Conservation (phyloP, 2,888 invertebrate species). For the Oxytorus armatus region DNA sequence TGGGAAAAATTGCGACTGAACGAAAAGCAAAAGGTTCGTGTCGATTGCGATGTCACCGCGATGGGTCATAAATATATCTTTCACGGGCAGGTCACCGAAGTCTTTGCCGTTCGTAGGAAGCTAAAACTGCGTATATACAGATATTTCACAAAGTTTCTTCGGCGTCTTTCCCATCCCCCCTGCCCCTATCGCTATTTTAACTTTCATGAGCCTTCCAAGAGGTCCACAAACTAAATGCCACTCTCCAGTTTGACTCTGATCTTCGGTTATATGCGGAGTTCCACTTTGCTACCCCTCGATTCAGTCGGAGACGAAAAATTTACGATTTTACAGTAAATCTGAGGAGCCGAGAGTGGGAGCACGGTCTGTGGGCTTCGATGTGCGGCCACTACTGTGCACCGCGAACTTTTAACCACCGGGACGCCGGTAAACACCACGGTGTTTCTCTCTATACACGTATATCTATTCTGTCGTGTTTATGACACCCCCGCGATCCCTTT, state of each 20-base stretch:
- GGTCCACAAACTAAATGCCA: not conserved
- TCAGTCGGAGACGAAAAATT: slow-evolving; percentile 71
- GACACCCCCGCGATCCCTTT: slow-evolving; percentile 53
- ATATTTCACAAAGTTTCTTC: slow-evolving; percentile 5
- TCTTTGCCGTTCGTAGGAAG: slow-evolving; percentile 2
- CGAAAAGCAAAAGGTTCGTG: slow-evolving; percentile 5
- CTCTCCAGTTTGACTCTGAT: slow-evolving; percentile 12
- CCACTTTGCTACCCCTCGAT: slow-evolving; percentile 2
- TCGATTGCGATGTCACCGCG: not conserved
- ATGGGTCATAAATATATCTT: slow-evolving; percentile 59
- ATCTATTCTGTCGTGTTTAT: slow-evolving; percentile 44
- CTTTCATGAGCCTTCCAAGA: slow-evolving; percentile 2
- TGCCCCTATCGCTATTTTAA: not conserved
- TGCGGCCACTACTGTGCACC: slow-evolving; percentile 72
- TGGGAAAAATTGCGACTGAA: slow-evolving; percentile 52
- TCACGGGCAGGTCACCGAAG: slow-evolving; percentile 28
- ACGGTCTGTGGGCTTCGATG: slow-evolving; percentile 74
- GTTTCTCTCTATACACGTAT: slow-evolving; percentile 15
- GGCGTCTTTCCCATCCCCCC: not conserved
- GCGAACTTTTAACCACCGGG: slow-evolving; percentile 65
- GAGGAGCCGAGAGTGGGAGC: slow-evolving; percentile 70
- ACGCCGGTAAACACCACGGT: slow-evolving; percentile 42
- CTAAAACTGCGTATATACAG: not conserved
- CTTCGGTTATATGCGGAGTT: not conserved
- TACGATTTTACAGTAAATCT: slow-evolving; percentile 71